Base-by-base conservation (phyloP, 2,113 vertebrate genomes). In the Nestor notabilis region DNA sequence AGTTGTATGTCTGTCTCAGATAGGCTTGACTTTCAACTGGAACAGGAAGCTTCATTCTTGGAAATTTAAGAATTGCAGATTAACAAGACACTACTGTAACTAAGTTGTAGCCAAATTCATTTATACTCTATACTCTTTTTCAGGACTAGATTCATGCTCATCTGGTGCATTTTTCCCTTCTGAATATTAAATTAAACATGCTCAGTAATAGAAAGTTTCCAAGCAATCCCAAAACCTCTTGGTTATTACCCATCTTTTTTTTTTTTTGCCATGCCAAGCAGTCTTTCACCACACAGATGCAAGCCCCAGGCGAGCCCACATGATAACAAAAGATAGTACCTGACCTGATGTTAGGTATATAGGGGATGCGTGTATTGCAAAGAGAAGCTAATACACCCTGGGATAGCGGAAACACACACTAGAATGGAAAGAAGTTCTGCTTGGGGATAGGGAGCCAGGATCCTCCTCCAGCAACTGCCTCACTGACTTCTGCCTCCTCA, bases 401-500 rank as follows among this genome's bases (percentile, higher is more conserved):
- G 97, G 97, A 84, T 95, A 98, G 96, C 97, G 91, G 98, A 98
- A 97, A 98, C 97, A 98, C 97, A 97, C 96, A 96, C 97, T 98
- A 97, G 96, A 97, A 97, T 94, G 97, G 92, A 98, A 98, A 97
- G 97, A 97, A 95, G 94, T 95, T 97, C 96, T 98, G 97, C 97
- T 95, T 97, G 97, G 97, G 97, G 96, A 97, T 82, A 98, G 96
- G 96, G 97, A 98, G 97, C 96, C 95, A 89, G 97, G 95, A 97
- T 98, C 96, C 96, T 98, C 96, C 97, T 98, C 98, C 98, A 98
- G 97, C 97, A 98, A 98, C 98, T 98, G 98, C 98, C 98, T 98
- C 98, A 97, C 98, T 98, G 98, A 97, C 98, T 98, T 97, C 98
- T 98, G 98, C 86, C 97, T 99, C 97, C 97, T 98, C 98, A 98